phyloP scores from a whole-genome alignment of 2,113 vertebrate genomes.

The Sarotherodon lohbergeri region DNA sequence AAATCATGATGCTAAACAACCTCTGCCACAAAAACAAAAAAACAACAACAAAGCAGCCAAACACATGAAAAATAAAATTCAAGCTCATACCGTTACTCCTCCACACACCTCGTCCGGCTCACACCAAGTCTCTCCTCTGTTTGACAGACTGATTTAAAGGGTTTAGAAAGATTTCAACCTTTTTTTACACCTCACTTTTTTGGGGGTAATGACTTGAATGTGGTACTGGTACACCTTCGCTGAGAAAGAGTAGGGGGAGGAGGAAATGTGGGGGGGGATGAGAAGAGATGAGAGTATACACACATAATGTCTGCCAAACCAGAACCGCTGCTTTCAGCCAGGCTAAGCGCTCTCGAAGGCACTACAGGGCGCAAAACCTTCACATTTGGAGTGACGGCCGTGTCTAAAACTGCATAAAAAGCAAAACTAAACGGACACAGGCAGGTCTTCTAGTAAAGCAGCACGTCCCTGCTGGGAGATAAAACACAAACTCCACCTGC shows the following conservation, averaged over 20 bases:
- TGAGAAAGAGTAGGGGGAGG: conserved; percentile 46
- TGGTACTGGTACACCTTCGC: conserved; percentile 34
- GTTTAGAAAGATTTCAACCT: background rate
- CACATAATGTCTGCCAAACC: conserved; percentile 17
- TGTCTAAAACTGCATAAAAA: background rate
- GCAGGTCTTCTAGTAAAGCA: background rate
- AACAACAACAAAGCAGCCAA: conserved; percentile 9
- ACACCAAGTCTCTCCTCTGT: conserved; percentile 10
- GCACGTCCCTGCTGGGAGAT: background rate
- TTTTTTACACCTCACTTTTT: conserved; percentile 21
- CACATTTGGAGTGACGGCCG: background rate
- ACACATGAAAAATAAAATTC: conserved; percentile 39
- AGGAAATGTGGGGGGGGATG: conserved; percentile 32
- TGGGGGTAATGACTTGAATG: conserved; percentile 25
- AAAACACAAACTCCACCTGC: conserved; percentile 19
- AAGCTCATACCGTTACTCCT: conserved; percentile 56
- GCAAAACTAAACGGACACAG: background rate
- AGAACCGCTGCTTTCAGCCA: conserved; percentile 23
- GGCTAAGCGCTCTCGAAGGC: background rate
- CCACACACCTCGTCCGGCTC: conserved; percentile 28
- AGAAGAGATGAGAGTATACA: conserved; percentile 12
- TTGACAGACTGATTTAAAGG: background rate
- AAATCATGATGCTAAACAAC: background rate
- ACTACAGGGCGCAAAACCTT: background rate
- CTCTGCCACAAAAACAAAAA: background rate